Base-by-base conservation (phyloP, 2,797 vertebrate genomes). In the Coilia nasus region DNA sequence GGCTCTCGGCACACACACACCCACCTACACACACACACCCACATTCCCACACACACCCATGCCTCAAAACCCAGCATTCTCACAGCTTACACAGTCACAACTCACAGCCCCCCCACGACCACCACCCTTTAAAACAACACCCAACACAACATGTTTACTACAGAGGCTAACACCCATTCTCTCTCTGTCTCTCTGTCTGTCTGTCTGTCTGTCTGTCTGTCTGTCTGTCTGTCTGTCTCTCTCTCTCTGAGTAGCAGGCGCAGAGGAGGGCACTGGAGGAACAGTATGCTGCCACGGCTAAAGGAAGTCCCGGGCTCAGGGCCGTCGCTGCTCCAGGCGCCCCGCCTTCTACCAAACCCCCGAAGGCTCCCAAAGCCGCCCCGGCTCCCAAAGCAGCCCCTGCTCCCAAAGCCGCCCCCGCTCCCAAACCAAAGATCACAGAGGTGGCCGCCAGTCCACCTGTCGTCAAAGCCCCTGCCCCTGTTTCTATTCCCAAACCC, bases 191-290 rank as follows among this genome's bases (percentile, higher is more conserved):
- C 31, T 41, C 62, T 28, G 1, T 64, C n/a, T 25, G 21, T 64
- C n/a, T 82, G 60, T 81, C 23, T 56, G 23, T 46, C 81, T 83
- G 15, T 46, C 2, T 10, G 9, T 60, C 14, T 25, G 15, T 15
- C 11, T 23, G 21, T 21, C 31, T 78, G 35, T 44, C 44, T 47
- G 14, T 87, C 46, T 23, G 47, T 44, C 23, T 87, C 44, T 84
- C 35, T 83, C 62, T 86, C 54, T 86, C 50, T 64, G 81, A 90
- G 83, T 91, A 95, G 95, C 92, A 92, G 25, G 92, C 91, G 82
- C 93, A 91, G 87, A 93, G 91, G 89, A 89, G 90, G 91, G 78
- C 82, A 31, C 88, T 94, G 0, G 94, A 95, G 83, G 94, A 95
- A 47, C 92, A 92, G 47, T 87, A 93, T 87, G 86, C 86, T 0